A percentile compares a stretch with the other conserved stretches of the same genome.
phyloP scores from a whole-genome alignment of 2,888 invertebrate genomes.

The Crepidodera aurea region DNA sequence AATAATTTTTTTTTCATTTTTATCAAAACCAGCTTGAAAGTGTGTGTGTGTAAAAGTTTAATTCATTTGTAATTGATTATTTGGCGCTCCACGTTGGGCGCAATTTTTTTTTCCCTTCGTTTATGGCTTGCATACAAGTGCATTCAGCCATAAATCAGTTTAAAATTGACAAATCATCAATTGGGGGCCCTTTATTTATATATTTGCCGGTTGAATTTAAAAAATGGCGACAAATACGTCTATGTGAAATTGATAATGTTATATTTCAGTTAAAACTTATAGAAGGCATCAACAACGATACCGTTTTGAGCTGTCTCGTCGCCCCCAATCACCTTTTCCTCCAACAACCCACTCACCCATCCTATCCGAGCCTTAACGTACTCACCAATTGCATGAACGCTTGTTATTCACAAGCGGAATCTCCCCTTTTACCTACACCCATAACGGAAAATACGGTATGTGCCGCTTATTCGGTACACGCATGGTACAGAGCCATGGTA shows the following conservation, averaged over 20 bases:
- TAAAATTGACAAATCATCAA: too few relatives aligned
- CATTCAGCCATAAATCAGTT: too few relatives aligned
- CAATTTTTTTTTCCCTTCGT: too few relatives aligned
- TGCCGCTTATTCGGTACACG: slow-evolving; percentile 82
- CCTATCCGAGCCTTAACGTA: slow-evolving; percentile 83
- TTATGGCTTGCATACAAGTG: too few relatives aligned
- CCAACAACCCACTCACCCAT: slow-evolving; percentile 94
- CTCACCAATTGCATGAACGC: slow-evolving; percentile 84
- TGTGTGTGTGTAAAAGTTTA: too few relatives aligned
- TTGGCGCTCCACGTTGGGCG: too few relatives aligned
- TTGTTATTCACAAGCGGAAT: slow-evolving; percentile 79
- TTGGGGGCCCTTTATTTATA: too few relatives aligned
- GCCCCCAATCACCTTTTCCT: slow-evolving; percentile 91
- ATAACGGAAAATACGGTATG: slow-evolving; percentile 88
- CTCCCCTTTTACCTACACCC: slow-evolving; percentile 82
- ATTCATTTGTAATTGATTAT: too few relatives aligned
- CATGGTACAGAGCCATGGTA: slow-evolving; percentile 92
- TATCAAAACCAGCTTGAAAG: too few relatives aligned
- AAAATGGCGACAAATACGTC: background rate
- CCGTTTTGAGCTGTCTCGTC: slow-evolving; percentile 86
- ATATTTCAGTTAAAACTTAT: slow-evolving; percentile 79
- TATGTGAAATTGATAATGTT: background rate
- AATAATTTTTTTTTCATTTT: too few relatives aligned
- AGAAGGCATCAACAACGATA: slow-evolving; percentile 93
- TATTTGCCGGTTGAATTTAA: too few relatives aligned